These are phyloP conservation scores for Urocyon cinereoargenteus DNA, from an alignment of 2,797 vertebrate genomes.

Conservation along the genomic window DNA sequence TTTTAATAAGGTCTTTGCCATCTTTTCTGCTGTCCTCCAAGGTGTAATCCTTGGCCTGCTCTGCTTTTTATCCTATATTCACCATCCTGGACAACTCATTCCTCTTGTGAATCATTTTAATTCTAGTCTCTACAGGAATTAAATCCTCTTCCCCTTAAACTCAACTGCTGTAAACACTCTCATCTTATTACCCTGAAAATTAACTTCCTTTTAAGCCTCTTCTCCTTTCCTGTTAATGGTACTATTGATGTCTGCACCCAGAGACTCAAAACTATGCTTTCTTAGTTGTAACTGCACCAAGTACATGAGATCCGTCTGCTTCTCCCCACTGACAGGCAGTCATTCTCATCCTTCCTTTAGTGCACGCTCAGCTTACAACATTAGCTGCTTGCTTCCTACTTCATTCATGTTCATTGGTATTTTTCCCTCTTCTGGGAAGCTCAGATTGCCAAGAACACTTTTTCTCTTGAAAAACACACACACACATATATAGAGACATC, in stretches of 20 bases:
- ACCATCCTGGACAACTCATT: not conserved
- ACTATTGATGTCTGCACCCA: not conserved
- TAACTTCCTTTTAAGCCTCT: not conserved
- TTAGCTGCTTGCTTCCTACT: not conserved
- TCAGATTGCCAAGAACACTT: not conserved
- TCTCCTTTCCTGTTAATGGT: not conserved
- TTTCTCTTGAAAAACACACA: not conserved
- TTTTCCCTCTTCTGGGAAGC: not conserved
- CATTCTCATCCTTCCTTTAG: not conserved
- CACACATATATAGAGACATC: not conserved
- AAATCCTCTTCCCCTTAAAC: constrained; percentile 7
- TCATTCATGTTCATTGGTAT: not conserved
- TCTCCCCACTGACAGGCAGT: not conserved
- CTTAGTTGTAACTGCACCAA: not conserved
- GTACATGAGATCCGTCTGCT: not conserved
- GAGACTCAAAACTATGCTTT: not conserved
- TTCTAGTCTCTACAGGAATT: not conserved
- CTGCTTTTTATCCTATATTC: not conserved
- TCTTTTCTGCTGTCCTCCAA: not conserved
- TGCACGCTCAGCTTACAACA: not conserved
- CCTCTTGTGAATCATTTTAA: not conserved
- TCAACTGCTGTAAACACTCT: not conserved
- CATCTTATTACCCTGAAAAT: not conserved
- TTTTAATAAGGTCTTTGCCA: not conserved
- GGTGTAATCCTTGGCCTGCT: not conserved